These are phyloP conservation scores for Thelaira solivaga DNA, from an alignment of 2,888 invertebrate genomes.

Conservation along the genomic window DNA sequence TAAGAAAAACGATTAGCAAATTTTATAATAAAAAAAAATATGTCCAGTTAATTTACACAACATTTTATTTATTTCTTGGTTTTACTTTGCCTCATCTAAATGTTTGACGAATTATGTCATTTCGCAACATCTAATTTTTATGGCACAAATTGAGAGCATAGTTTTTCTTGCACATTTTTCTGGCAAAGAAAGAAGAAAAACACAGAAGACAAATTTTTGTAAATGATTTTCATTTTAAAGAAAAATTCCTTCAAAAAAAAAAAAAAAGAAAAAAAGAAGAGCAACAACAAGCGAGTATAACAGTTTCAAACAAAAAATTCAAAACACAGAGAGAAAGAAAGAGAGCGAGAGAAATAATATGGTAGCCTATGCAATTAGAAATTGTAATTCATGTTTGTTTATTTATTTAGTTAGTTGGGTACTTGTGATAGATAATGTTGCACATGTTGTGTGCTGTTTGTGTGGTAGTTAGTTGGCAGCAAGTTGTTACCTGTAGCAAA, in stretches of 20 bases:
- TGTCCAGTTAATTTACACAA: too few species aligned
- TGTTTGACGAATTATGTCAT: slow-evolving; percentile 11
- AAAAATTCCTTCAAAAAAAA: neutral
- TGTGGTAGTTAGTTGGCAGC: slow-evolving; percentile 25
- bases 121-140: slow-evolving; percentile 17
- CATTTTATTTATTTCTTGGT: neutral
- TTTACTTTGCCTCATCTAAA: neutral
- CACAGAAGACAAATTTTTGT: neutral
- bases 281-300: too few species aligned
- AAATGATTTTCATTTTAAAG: neutral
- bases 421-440: slow-evolving; percentile 37
- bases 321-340: too few species aligned
- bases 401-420: slow-evolving; percentile 2
- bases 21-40: neutral
- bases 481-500: slow-evolving; percentile 58
- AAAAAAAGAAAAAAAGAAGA: too few species aligned
- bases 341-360: too few species aligned
- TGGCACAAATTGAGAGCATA: slow-evolving; percentile 23
- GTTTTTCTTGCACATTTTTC: slow-evolving; percentile 19
- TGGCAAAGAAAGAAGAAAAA: neutral
- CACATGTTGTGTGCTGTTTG: slow-evolving; percentile 1
- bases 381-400: too few species aligned
- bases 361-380: too few species aligned
- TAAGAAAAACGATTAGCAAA: too few species aligned
- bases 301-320: too few species aligned